These are phyloP conservation scores for Ptilonorhynchus violaceus DNA, from an alignment of 2,113 vertebrate genomes.

Conservation along the genomic window DNA sequence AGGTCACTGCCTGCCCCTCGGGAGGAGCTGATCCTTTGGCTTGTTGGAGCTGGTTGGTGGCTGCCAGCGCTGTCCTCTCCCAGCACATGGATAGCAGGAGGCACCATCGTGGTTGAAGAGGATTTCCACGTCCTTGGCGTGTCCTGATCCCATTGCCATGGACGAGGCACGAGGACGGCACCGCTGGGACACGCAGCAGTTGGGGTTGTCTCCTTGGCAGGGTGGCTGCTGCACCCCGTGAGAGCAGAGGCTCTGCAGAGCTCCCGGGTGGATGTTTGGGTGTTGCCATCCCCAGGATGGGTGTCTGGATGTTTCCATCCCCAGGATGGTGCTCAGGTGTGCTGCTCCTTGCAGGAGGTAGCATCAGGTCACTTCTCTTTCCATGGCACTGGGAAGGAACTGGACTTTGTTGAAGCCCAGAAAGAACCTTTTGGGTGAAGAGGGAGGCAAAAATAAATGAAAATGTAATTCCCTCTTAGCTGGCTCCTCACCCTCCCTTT, in stretches of 20 bases:
- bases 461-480: background rate
- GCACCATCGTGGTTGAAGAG: accelerated
- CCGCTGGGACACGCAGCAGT: accelerated
- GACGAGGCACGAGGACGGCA: accelerated
- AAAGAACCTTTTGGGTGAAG: background rate
- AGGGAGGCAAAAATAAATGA: background rate
- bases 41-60: background rate
- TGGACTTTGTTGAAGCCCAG: background rate
- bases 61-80: background rate
- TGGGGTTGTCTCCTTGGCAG: background rate
- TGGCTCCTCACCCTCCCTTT: background rate
- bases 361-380: constrained; percentile 51
- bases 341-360: background rate
- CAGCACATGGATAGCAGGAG: background rate
- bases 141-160: background rate
- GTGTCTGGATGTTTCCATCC: background rate
- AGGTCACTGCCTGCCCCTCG: background rate
- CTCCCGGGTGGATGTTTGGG: background rate
- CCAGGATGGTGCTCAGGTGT: background rate
- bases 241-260: background rate
- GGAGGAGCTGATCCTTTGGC: background rate
- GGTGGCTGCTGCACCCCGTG: background rate
- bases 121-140: background rate
- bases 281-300: background rate
- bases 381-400: background rate